A percentile compares a stretch with the other conserved stretches of the same genome.
phyloP scores from a whole-genome alignment of 1,140 invertebrate species.

The Apis mellifera region Amel_HAv3.1 CM009935.2:4079501-4080000 shows the following conservation, averaged over 20 bases:
- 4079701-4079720: no score
- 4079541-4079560: no score
- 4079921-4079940: slow-evolving; percentile 42
- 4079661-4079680: no score
- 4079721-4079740: no score
- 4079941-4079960: slow-evolving; percentile 13
- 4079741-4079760: no score
- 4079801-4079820: background rate
- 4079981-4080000: slow-evolving; percentile 64
- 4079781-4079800: background rate
- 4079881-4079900: slow-evolving; percentile 71
- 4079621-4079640: no score
- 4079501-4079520: slow-evolving; percentile 1
- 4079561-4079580: no score
- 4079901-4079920: slow-evolving; percentile 64
- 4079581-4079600: no score
- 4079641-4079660: no score
- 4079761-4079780: no score
- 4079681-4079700: no score
- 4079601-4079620: no score
- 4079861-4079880: slow-evolving; percentile 65
- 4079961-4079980: slow-evolving; percentile 53
- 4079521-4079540: background rate
- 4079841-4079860: slow-evolving; percentile 50
- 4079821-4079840: slow-evolving; percentile 34